Conservation (phyloP, 30 jellyfish, hydroid and myxozoan genomes). For the Hydractinia echinata region DNA sequence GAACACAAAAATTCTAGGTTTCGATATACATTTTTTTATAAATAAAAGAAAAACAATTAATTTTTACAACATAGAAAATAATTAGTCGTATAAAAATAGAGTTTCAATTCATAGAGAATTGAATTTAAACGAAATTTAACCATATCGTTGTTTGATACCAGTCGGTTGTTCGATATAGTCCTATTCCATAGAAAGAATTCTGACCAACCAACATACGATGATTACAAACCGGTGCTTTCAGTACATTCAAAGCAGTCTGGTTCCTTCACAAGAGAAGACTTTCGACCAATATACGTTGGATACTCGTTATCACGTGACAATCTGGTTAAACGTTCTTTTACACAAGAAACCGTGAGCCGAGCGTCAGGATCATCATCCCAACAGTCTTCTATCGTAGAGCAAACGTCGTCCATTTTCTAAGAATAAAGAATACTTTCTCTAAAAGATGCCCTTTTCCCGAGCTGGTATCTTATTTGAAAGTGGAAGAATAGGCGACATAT, state of each 20-base stretch:
- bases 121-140: too few relatives aligned
- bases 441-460: neutral
- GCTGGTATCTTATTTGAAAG: too few relatives aligned
- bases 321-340: constrained; percentile 58
- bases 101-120: too few relatives aligned
- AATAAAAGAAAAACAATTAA: too few relatives aligned
- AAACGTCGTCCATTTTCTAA: constrained; percentile 66
- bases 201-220: neutral
- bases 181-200: too few relatives aligned
- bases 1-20: too few relatives aligned
- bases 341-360: constrained; percentile 85
- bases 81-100: too few relatives aligned
- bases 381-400: constrained; percentile 92
- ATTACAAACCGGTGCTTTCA: neutral
- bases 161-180: too few relatives aligned
- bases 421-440: neutral
- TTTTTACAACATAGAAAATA: too few relatives aligned
- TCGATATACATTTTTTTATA: too few relatives aligned
- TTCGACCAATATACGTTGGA: neutral
- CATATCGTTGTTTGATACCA: too few relatives aligned
- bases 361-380: constrained; percentile 99
- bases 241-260: neutral
- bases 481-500: neutral
- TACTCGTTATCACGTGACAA: constrained; percentile 20
- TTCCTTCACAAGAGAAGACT: neutral